Evolutionary conservation across 1,140 invertebrate genomes (phyloP), one percentile per base, ranked within the genome.

Genomic region (Limonius californicus): DNA sequence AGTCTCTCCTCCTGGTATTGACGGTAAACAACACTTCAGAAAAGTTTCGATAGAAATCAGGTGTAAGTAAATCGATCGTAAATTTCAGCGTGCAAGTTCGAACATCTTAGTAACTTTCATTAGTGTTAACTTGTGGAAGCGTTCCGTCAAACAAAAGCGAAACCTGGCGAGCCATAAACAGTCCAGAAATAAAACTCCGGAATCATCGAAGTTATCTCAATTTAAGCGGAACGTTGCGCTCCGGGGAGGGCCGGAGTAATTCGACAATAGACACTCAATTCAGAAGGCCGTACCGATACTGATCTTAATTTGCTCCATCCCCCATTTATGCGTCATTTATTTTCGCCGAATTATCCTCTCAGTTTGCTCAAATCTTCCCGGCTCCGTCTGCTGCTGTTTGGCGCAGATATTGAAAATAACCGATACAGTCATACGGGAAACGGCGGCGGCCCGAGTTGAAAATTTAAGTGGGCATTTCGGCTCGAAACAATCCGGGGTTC

Each of bases 281-380:
- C 58, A 56, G 57, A 43, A 55, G 42, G 16, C 45, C 57, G 23
- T 19, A 7, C 16, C 23, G 62, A 64, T 64, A 60, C 58, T 35
- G 42, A 64, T 64, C 62, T 64, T 60, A 60, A 64, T 60, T 64
- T 57, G 57, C 59, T 64, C 56, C 62, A 64, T 54, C 62, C 62
- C 62, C 62, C 58, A 60, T 56, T 64, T 57, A 60, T 60, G 62
- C 57, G 35, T 55, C 62, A 64, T 64, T 64, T 64, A 56, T 56
- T 60, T 60, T 64, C 57, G 47, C 30, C 18, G 53, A 64, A 64
- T 64, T 64, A 45, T 45, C 42, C 42, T n/a, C 42, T 15, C 32
- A 35, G 32, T 35, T 35, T 8, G n/a, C 32, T 35, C 2, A 45
- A 45, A 45, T 18, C 42, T 45, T 45, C 14, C 16, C 12, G 6